These are phyloP conservation scores for Trisateles emortualis DNA, from an alignment of 2,888 invertebrate genomes.

Conservation along the genomic window DNA sequence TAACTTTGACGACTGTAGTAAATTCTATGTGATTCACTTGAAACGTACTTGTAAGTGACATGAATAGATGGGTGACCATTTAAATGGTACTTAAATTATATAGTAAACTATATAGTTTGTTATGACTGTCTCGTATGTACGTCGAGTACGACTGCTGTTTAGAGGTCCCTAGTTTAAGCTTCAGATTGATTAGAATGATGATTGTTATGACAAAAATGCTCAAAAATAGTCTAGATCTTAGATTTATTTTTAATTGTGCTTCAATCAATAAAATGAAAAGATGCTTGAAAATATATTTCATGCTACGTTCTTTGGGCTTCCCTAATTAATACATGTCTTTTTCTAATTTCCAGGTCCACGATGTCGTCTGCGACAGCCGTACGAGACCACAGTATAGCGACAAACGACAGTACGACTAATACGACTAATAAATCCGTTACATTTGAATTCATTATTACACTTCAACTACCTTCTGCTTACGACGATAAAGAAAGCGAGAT, in stretches of 20 bases:
- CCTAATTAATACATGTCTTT: neutral
- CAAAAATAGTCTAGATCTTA: too few species aligned
- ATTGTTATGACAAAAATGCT: too few species aligned
- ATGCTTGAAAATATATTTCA: too few species aligned
- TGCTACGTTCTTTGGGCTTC: too few species aligned
- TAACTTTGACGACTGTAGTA: constrained; percentile 33
- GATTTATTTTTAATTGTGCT: too few species aligned
- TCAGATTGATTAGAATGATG: too few species aligned
- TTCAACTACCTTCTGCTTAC: constrained; percentile 30
- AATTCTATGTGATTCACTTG: constrained; percentile 16
- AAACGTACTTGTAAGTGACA: constrained; percentile 3
- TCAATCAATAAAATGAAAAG: too few species aligned
- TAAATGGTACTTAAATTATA: constrained; percentile 8
- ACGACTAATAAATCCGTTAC: constrained; percentile 26
- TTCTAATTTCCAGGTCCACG: constrained; percentile 58
- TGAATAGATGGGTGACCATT: constrained; percentile 11
- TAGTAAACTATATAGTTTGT: constrained; percentile 1
- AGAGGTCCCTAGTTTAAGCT: too few species aligned
- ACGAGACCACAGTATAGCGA: constrained; percentile 49
- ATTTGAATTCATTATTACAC: constrained; percentile 37
- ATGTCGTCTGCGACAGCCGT: constrained; percentile 57
- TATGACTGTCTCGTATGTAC: too few species aligned
- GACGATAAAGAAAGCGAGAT: neutral
- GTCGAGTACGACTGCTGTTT: too few species aligned
- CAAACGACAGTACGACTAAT: constrained; percentile 37